Evolutionary conservation across 1,140 invertebrate species (phyloP).

Genomic region (Anastrepha obliqua): DNA sequence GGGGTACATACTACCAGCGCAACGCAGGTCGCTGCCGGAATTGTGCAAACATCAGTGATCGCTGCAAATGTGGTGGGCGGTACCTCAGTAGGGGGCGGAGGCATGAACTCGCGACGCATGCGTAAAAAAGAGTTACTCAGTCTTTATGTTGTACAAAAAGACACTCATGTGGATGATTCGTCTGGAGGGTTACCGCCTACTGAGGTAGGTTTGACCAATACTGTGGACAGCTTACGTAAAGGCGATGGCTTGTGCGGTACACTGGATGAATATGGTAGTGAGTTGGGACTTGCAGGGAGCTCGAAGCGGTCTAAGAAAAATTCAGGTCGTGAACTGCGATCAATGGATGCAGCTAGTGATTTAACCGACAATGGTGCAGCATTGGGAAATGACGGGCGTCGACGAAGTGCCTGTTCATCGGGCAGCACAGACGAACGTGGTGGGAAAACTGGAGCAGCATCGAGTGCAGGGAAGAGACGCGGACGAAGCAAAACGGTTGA

Average conservation of each 20-base stretch:
- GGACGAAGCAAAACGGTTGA: slow-evolving; percentile 73
- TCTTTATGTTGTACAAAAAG: slow-evolving; percentile 87
- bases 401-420: slow-evolving; percentile 74
- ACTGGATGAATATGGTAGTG: slow-evolving; percentile 62
- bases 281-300: slow-evolving; percentile 29
- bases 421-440: slow-evolving; percentile 71
- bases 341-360: slow-evolving; percentile 65
- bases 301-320: slow-evolving; percentile 71
- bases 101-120: slow-evolving; percentile 85
- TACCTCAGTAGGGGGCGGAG: slow-evolving; percentile 49
- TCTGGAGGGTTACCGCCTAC: slow-evolving; percentile 74
- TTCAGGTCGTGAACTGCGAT: slow-evolving; percentile 76
- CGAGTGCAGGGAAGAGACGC: slow-evolving; percentile 69
- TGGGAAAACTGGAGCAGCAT: slow-evolving; percentile 67
- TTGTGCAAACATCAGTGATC: slow-evolving; percentile 63
- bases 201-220: slow-evolving; percentile 59
- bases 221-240: slow-evolving; percentile 62
- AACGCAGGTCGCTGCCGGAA: slow-evolving; percentile 58
- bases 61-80: slow-evolving; percentile 62
- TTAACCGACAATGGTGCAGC: slow-evolving; percentile 60
- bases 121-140: slow-evolving; percentile 90
- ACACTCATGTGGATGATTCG: slow-evolving; percentile 88
- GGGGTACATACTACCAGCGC: slow-evolving; percentile 62
- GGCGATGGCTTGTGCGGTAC: slow-evolving; percentile 62
- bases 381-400: slow-evolving; percentile 68